Base-by-base conservation (phyloP, 2,797 vertebrate species). In the Falco biarmicus region DNA sequence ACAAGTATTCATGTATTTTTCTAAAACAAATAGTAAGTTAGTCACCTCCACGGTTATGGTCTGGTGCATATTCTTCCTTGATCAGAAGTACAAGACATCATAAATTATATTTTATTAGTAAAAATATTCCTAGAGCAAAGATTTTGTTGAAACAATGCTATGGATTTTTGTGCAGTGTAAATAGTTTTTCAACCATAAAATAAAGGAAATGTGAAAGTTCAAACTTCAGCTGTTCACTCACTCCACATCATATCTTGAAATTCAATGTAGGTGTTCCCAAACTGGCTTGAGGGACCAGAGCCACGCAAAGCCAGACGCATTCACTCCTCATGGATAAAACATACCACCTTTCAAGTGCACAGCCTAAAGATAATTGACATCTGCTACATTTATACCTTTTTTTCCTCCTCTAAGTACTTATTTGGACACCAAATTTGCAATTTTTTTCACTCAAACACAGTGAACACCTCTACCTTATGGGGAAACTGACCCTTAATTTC, bases 211-310 rank as follows among this genome's bases (percentile, higher is more conserved):
- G 6, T 11, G 3, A 43, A 84, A 79, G 7, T 28, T 50, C 48
- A 63, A 43, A 51, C 51, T 73, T 78, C 6, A 29, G 22, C 28
- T 51, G 10, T 51, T 83, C 39, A 14, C 21, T 89, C 32, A 14
- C 21, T 89, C 32, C 22, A 59, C 5, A 65, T 50, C 37, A 6
- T 5, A 13, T 11, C 12, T 12, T 73, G 60, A 65, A 92, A 87
- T 39, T 37, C 32, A 69, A 0, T 5, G 5, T 57, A 29, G 0
- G 0, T 8, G 11, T 17, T 75, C 65, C n/a, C 22, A 78, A 24
- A 71, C 11, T 14, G 11, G 31, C 7, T 68, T 28, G 26, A 68
- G 39, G 26, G 7, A 84, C n/a, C 22, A 81, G 26, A 68, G 28
- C 18, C 25, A 25, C 6, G 32, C 29, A 71, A 64, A 87, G 28